Evolutionary conservation across 1,140 invertebrate species (phyloP), one percentile per base, ranked within the genome.

Genomic region (Heliconius hermathena): DNA sequence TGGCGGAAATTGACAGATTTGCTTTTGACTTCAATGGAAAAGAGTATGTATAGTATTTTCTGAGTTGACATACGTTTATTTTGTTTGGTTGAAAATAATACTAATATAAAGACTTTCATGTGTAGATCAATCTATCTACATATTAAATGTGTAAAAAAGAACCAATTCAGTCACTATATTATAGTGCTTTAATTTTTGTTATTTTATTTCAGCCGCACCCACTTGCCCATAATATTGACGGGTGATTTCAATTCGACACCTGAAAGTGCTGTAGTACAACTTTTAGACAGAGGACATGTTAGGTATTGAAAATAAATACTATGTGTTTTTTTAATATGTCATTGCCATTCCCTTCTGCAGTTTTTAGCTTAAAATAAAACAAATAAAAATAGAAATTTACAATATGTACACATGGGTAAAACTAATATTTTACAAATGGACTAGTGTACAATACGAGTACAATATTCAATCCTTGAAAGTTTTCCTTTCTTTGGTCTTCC

Each of bases 181-280:
- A 41, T 41, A 41, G 11, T 54, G 4, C 20, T 54, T 54, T n/a
- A 20, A 20, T 54, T 54, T 20, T 29, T 66, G 33, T 66, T n/a
- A 9, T n/a, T 29, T 6, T 66, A 22, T 66, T 66, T 66, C 60
- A 66, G 60, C 4, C 26, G 9, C 3, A 66, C 22, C 60, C 60
- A 66, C 13, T 26, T 66, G n/a, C 60, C 98, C 0, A 95, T 98
- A 3, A 96, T 99, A 78, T 78, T 99, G 71, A 97, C 97, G 13
- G 99, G 99, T 0, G 99, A 99, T 92, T 97, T 99, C 74, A 99
- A 99, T 94, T 96, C 97, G 8, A 94, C 96, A 81, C 97, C 97
- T 0, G 88, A 96, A 66, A 97, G 96, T 54, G 94, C 96, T 6
- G 95, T 99, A 0, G 97, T 98, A 84, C 93, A 96, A 73, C 96